Percentiles rank a stretch among this genome's conserved stretches.
Evolutionary conservation across 2,113 vertebrate genomes (phyloP).

Genomic region (Cephalopterus ornatus): DNA sequence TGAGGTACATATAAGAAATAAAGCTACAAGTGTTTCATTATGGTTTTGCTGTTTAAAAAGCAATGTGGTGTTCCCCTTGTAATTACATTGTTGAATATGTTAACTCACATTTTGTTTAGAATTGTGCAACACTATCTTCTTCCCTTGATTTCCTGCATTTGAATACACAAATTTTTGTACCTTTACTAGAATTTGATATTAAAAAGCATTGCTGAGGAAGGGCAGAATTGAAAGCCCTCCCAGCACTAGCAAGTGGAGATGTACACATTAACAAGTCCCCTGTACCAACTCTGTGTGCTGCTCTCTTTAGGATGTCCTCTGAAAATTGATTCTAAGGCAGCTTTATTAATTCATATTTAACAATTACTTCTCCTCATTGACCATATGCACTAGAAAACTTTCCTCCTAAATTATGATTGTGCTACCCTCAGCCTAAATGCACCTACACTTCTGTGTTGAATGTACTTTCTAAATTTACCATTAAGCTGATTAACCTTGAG

Average conservation of each 20-base stretch:
- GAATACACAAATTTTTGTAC: neutral
- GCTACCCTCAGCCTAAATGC: neutral
- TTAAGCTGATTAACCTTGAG: neutral
- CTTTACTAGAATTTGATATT: neutral
- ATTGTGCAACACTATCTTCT: neutral
- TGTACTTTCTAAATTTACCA: neutral
- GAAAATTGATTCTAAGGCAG: neutral
- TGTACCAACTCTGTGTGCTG: neutral
- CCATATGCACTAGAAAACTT: neutral
- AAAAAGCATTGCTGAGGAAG: neutral
- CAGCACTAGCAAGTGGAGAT: neutral
- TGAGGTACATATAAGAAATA: neutral
- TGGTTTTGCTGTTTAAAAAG: neutral
- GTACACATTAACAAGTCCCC: neutral
- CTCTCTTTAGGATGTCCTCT: neutral
- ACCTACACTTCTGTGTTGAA: neutral
- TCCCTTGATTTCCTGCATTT: neutral
- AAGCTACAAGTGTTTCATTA: neutral
- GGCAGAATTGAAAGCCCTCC: neutral
- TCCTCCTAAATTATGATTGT: neutral
- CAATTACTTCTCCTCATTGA: neutral
- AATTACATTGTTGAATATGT: neutral
- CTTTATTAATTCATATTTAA: neutral
- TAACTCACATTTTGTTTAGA: neutral
- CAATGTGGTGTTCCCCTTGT: neutral